Base-by-base conservation (phyloP, 1,140 invertebrate genomes). In the Saccostrea cuccullata region DNA sequence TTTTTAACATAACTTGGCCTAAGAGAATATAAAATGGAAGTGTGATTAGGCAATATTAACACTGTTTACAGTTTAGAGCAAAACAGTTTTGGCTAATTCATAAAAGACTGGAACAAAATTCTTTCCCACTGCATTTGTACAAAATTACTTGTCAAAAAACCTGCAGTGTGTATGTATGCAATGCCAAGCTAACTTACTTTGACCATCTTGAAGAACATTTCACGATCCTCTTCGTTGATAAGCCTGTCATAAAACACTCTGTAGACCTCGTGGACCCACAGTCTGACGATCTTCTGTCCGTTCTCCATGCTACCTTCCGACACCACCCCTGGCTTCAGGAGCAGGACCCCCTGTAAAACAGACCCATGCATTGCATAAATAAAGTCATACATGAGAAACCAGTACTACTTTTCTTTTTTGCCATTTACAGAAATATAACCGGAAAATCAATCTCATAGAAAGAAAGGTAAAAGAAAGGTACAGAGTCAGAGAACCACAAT, bases 231-330 rank as follows among this genome's bases (percentile, higher is more conserved):
- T 15, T 93, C 93, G 86, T 94, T 93, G 8, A 95, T 93, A n/a
- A 95, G 91, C 60, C 95, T 90, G 91, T 95, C 95, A 90, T 94
- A 94, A 90, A 95, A 95, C 9, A 95, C 94, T 30, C 95, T 87
- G 89, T 95, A 95, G 26, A 95, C 93, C 89, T 95, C 95, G 90
- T 95, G 95, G 20, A 94, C 92, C 95, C 95, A 95, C 1, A 95
- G 89, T 3, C 94, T 88, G 11, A 91, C 89, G 0, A 95, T 91
- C 85, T 94, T 94, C 73, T 93, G 92, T 20, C 90, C 91, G 0
- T 94, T 94, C 58, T 93, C 92, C 0, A 77, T 88, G n/a, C 87
- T 84, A 8, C 92, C 93, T 55, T 91, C 90, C 2, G 93, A 88
- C 30, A 93, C 90, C 11, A 91, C 91, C 12, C 90, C 85, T 5